Percentiles rank a stretch among this genome's conserved stretches.
Conservation (phyloP, 2,888 invertebrate genomes). For the Tachina fera region DNA sequence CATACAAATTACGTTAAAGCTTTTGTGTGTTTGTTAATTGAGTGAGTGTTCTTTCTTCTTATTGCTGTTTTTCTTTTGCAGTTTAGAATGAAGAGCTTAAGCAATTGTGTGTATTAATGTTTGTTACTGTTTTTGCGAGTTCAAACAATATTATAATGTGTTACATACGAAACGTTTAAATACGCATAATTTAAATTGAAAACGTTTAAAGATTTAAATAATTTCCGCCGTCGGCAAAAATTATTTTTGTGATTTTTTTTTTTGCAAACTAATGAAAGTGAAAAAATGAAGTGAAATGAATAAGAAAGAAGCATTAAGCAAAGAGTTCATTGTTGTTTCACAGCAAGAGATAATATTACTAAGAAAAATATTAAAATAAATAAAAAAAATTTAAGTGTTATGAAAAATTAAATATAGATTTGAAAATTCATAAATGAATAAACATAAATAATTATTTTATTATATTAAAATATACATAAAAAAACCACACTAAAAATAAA, state of each 20-base stretch:
- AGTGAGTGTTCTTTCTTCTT: conserved; percentile 24
- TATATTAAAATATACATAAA: neutral
- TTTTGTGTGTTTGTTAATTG: neutral
- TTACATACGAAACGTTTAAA: conserved; percentile 65
- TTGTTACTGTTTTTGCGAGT: conserved; percentile 56
- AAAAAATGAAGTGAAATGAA: conserved; percentile 34
- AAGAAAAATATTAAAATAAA: neutral
- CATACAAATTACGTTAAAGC: neutral
- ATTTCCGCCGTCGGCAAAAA: conserved; percentile 64
- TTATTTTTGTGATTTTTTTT: conserved; percentile 19
- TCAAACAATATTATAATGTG: conserved; percentile 64
- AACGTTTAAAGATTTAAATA: conserved; percentile 18
- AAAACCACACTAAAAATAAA: neutral
- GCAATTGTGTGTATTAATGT: conserved; percentile 35
- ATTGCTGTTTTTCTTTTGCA: conserved; percentile 22
- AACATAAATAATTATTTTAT: neutral
- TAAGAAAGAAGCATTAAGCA: neutral
- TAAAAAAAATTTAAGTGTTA: neutral
- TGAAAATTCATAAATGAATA: neutral
- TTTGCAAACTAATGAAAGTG: conserved; percentile 42
- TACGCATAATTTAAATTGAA: conserved; percentile 63
- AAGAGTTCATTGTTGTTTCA: neutral
- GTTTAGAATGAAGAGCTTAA: conserved; percentile 49
- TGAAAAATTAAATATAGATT: neutral
- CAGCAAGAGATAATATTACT: neutral